Evolutionary conservation across 2,888 invertebrate species (phyloP).

Genomic region (Pristionchus arcanus): DNA sequence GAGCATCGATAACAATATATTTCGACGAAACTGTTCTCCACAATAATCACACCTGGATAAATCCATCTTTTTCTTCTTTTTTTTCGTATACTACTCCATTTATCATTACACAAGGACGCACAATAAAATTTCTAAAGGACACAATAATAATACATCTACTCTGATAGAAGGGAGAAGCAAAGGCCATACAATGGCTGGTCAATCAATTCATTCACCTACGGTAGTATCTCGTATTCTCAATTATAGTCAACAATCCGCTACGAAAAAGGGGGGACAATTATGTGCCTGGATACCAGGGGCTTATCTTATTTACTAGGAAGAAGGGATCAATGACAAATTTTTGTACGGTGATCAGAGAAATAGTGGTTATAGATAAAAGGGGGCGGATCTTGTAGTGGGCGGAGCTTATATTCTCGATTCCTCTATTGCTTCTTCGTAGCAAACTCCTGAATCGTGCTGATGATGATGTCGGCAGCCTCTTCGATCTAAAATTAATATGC

Average conservation of each 20-base stretch:
- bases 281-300: not conserved
- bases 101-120: not conserved
- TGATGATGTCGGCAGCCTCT: slow-evolving; percentile 75
- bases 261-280: not conserved
- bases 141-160: not conserved
- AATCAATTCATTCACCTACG: not conserved
- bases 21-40: no score
- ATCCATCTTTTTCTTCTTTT: no score
- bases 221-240: slow-evolving; percentile 40
- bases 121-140: not conserved
- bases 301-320: not conserved
- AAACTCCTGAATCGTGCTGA: slow-evolving; percentile 69
- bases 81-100: no score
- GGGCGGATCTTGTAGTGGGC: slow-evolving; percentile 13
- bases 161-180: not conserved
- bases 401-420: not conserved
- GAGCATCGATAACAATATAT: no score
- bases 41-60: no score
- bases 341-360: not conserved
- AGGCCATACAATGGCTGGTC: slow-evolving; percentile 30
- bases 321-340: not conserved
- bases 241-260: not conserved
- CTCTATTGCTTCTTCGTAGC: slow-evolving; percentile 53
- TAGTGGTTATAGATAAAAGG: not conserved
- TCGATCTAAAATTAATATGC: no score